Evolutionary conservation across 2,113 vertebrate genomes (phyloP), one percentile per base, ranked within the genome.

Genomic region (Tympanuchus pallidicinctus): DNA sequence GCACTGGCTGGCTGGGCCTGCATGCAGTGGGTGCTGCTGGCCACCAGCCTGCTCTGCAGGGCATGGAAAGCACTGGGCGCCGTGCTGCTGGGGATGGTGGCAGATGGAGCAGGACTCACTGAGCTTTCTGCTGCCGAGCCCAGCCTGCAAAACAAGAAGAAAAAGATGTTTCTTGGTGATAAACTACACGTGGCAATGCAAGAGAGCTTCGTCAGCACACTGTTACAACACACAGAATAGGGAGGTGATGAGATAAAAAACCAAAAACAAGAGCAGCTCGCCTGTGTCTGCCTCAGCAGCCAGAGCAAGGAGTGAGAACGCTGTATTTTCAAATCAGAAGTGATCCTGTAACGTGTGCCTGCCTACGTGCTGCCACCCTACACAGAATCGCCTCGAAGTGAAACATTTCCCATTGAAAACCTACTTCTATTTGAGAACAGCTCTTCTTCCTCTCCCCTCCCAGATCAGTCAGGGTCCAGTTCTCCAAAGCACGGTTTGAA

Each of bases 31-130:
- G 96, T 36, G 59, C 98, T 92, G 85, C 97, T 95, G 88, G 98
- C 97, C 87, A 98, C 97, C 93, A 98, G 96, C 50, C 98, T 98
- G 95, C 98, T 98, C 97, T 99, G 99, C 93, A 98, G 97, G 45
- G 98, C 97, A 32, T 98, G 98, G 98, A 99, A 98, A 25, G 98
- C 97, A 69, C 97, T 98, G 87, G 98, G 98, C 4, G 97, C 89
- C 0, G 87, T 89, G 82, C 94, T 97, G 94, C 95, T 89, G 42
- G 97, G 94, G 56, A 95, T 50, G 2, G 87, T 13, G 4, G 96
- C 43, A 1, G 97, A 65, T 0, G 90, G 69, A n/a, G 77, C 48
- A 0, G 98, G 96, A 71, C 98, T 97, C 10, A 59, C 16, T 8
- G 92, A 54, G 70, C 92, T 75, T 91, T 98, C 97, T 12, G 90